Percentiles rank a stretch among this genome's conserved stretches.
phyloP scores from a whole-genome alignment of 1,140 invertebrate genomes.

The Geopemphigus sp. region DNA sequence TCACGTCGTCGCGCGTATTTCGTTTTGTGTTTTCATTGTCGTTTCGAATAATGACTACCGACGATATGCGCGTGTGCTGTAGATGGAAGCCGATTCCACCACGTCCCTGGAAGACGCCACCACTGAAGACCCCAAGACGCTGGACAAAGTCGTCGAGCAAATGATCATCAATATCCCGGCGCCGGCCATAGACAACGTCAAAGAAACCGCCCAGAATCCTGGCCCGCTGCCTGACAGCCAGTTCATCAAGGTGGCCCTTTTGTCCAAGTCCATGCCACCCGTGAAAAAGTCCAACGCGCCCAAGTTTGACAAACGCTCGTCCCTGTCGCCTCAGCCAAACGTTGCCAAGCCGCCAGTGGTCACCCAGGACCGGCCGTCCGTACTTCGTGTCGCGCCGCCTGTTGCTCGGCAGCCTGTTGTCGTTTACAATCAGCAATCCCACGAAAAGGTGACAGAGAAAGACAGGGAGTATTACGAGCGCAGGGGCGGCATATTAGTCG shows the following conservation, averaged over 20 bases:
- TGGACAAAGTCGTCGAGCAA: conserved; percentile 54
- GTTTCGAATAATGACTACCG: too few species aligned
- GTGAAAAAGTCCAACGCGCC: conserved; percentile 52
- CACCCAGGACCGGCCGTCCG: conserved; percentile 46
- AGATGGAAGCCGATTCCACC: conserved; percentile 40
- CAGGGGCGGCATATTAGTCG: conserved; percentile 23
- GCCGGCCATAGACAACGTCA: conserved; percentile 51
- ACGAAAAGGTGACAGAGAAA: not conserved
- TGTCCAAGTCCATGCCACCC: conserved; percentile 56
- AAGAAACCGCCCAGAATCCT: conserved; percentile 37
- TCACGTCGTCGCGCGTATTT: too few species aligned
- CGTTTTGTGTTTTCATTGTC: too few species aligned
- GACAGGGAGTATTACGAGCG: conserved; percentile 7
- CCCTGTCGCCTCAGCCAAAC: conserved; percentile 25
- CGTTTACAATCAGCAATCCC: not conserved
- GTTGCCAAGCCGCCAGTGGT: not conserved
- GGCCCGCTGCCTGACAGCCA: conserved; percentile 53
- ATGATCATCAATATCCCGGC: conserved; percentile 52
- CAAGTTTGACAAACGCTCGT: conserved; percentile 54
- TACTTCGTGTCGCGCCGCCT: conserved; percentile 38
- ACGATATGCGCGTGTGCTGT: not conserved
- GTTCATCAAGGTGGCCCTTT: conserved; percentile 55
- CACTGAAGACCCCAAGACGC: conserved; percentile 53
- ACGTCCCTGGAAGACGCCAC: not conserved
- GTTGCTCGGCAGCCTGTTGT: conserved; percentile 18